phyloP scores from a whole-genome alignment of 2,797 vertebrate species.

The Chlorospingus flavigularis region DNA sequence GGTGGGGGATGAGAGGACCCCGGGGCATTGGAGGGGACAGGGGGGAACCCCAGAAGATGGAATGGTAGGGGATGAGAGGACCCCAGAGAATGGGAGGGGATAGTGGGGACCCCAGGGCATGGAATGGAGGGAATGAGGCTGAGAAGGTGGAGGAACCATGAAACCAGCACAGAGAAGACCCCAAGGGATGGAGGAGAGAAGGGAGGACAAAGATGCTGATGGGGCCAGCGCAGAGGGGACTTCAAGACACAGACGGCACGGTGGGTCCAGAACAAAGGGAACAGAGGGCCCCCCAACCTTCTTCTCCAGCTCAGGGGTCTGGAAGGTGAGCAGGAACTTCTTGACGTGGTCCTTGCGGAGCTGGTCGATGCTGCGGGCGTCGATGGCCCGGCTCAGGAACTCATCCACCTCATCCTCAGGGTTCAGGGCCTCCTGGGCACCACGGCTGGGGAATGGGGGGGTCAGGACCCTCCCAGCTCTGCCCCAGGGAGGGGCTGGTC shows the following conservation, averaged over 20 bases:
- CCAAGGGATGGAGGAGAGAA: not conserved
- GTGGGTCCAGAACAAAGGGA: not conserved
- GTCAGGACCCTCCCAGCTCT: not conserved
- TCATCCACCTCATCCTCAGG: slow-evolving; percentile 95
- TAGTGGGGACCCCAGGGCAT: not conserved
- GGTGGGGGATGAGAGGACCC: no score
- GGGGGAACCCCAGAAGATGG: not conserved
- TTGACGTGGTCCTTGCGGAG: slow-evolving; percentile 94
- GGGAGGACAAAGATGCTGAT: not conserved
- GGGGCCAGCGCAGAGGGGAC: not conserved
- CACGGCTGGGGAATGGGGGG: slow-evolving; percentile 73
- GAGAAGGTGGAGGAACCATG: not conserved
- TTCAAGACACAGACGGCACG: fast-evolving
- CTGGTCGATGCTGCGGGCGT: slow-evolving; percentile 94
- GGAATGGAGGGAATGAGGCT: not conserved
- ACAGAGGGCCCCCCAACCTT: slow-evolving; percentile 79
- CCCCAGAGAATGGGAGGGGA: no score
- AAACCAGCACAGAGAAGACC: not conserved
- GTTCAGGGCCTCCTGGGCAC: slow-evolving; percentile 90
- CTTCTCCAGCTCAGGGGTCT: slow-evolving; percentile 91
- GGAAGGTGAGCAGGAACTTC: slow-evolving; percentile 94
- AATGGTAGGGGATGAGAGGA: no score
- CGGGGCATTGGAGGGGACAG: no score
- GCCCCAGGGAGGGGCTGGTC: not conserved
- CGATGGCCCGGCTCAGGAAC: slow-evolving; percentile 92